phyloP scores from a whole-genome alignment of 2,888 invertebrate species.

The Cyrtodaria siliqua region DNA sequence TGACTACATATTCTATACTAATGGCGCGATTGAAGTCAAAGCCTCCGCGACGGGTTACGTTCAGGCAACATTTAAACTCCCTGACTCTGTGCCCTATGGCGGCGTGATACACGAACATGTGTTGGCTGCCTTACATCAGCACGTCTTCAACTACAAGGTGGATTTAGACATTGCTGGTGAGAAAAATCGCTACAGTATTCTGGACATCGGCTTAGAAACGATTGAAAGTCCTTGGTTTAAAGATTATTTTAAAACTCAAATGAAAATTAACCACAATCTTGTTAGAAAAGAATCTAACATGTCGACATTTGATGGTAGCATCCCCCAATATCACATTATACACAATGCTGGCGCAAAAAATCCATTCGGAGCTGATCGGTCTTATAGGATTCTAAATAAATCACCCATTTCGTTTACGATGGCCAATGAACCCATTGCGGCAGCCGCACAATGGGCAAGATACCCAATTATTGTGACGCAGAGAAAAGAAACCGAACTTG shows the following conservation, averaged over 20 bases:
- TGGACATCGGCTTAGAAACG: conserved; percentile 57
- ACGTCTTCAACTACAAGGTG: conserved; percentile 77
- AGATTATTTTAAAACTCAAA: conserved; percentile 29
- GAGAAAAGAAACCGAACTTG: too few relatives aligned
- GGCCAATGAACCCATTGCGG: conserved; percentile 46
- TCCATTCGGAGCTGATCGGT: conserved; percentile 39
- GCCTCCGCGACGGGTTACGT: conserved; percentile 76
- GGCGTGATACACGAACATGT: conserved; percentile 62
- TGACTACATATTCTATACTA: conserved; percentile 78
- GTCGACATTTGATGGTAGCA: conserved; percentile 16
- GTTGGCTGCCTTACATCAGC: conserved; percentile 74
- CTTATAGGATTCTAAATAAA: conserved; percentile 70
- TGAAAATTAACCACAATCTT: conserved; percentile 15
- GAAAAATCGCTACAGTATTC: conserved; percentile 67
- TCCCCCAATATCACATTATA: conserved; percentile 44
- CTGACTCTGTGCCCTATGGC: conserved; percentile 58
- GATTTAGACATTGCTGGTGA: conserved; percentile 77
- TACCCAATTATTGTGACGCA: too few relatives aligned
- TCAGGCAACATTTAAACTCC: conserved; percentile 63
- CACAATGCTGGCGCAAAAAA: conserved; percentile 28
- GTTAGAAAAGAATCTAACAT: conserved; percentile 24
- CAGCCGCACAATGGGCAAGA: conserved; percentile 72
- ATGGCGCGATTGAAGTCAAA: conserved; percentile 75
- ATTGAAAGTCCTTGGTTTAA: conserved; percentile 49
- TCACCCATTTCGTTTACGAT: conserved; percentile 68